Evolutionary conservation across 2,113 vertebrate species (phyloP), one percentile per base, ranked within the genome.

Genomic region (Bucco capensis): DNA sequence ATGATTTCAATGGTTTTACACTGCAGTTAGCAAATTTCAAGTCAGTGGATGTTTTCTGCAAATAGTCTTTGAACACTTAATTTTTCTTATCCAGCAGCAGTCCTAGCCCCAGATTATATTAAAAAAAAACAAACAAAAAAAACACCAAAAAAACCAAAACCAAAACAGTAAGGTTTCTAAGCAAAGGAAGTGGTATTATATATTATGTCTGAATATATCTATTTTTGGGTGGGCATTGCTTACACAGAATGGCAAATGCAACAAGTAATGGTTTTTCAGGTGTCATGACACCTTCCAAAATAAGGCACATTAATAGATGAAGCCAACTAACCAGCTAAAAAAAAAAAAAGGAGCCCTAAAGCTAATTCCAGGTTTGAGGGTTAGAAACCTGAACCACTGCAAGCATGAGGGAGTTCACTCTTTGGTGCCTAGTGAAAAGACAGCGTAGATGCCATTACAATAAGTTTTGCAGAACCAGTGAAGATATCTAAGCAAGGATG

Each of bases 121-220:
- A 46, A 2, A 64, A 62, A 56, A 3, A 11, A 23, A 1, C 2
- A n/a, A n/a, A n/a, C n/a, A n/a, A n/a, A n/a, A n/a, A n/a, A n/a
- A n/a, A n/a, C n/a, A n/a, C n/a, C n/a, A n/a, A n/a, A n/a, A n/a
- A n/a, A n/a, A n/a, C n/a, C n/a, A n/a, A n/a, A n/a, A n/a, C n/a
- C n/a, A n/a, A n/a, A n/a, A n/a, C 14, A 60, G 12, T 49, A 35
- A 30, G 4, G 14, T 62, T 75, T 76, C 64, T 44, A 54, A 49
- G 5, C 8, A 58, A 66, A 44, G 27, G 14, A 58, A 30, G 53
- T 14, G 42, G 3, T 21, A 14, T 16, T 18, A 18, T 69, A 12
- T 23, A 8, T 30, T 33, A 11, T 51, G 17, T 25, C 11, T 73
- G 21, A 64, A 6, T 50, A 24, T 23, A 33, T 44, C 12, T 50